phyloP scores from a whole-genome alignment of 2,797 vertebrate genomes.

The Babyrousa celebensis region DNA sequence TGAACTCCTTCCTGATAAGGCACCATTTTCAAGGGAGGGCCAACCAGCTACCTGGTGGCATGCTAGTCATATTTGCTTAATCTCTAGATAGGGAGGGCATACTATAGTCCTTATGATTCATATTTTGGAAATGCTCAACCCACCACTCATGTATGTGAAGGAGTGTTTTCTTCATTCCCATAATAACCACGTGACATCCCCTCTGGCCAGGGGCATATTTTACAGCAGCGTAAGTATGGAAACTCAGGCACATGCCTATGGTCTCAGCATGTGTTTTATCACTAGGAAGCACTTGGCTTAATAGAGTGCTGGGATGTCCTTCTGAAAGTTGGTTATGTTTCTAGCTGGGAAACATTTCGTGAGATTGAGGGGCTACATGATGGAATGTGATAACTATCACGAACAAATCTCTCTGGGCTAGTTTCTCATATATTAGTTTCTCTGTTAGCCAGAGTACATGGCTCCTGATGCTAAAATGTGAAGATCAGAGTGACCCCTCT shows the following conservation, averaged over 20 bases:
- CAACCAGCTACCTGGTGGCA: background rate
- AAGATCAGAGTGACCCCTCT: background rate
- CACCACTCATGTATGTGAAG: background rate
- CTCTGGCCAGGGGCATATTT: background rate
- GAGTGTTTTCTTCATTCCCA: background rate
- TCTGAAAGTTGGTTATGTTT: background rate
- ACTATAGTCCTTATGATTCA: background rate
- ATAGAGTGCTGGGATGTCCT: background rate
- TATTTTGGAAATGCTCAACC: background rate
- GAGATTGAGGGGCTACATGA: background rate
- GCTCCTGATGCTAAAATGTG: background rate
- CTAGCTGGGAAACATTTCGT: background rate
- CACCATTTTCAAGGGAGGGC: background rate
- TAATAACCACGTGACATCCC: background rate
- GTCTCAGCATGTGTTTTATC: background rate
- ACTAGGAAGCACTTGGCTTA: background rate
- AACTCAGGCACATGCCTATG: background rate
- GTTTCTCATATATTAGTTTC: background rate
- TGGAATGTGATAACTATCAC: background rate
- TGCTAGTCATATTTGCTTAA: background rate
- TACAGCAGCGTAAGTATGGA: background rate
- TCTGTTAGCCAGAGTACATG: background rate
- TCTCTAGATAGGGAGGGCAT: background rate
- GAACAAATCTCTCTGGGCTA: background rate
- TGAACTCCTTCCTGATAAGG: background rate